Evolutionary conservation across 1,140 invertebrate species (phyloP), one percentile per base, ranked within the genome.

Genomic region (Drosophila rhopaloa): DNA sequence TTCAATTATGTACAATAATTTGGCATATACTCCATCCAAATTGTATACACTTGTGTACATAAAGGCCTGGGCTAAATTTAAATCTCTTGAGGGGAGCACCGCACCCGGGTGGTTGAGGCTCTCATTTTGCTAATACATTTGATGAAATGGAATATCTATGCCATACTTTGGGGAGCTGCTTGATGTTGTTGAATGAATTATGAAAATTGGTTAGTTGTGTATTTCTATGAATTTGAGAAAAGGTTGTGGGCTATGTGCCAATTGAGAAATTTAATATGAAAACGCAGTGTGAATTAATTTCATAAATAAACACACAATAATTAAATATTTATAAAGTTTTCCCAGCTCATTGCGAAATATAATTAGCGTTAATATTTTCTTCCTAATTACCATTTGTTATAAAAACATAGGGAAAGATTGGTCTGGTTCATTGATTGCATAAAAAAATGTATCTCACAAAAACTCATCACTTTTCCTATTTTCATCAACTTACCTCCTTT

Each of bases 1-100:
- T 74, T 88, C 84, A 88, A 84, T 88, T 88, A 88, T 88, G 84
- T 88, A 89, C 70, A 75, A 79, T 88, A 88, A 79, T 74, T 61
- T 62, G 56, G 54, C 51, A 76, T 50, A 60, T 14, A 32, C n/a
- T n/a, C 35, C 35, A 55, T 47, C 46, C 44, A 53, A 9, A 41
- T 13, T 38, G 19, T 44, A 43, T 48, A 29, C 44, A 56, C 38
- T 38, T 40, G 43, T 51, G 53, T 66, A 61, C 41, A 41, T 46
- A 10, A 4, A 32, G 57, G 16, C 24, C 29, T 53, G 47, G 38
- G 58, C 63, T 71, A 79, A 70, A 77, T 61, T 76, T 72, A 72
- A 75, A 62, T 59, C 74, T 61, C 63, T 44, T 46, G 74, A 47
- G 72, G 43, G 55, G 24, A 4, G 24, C 24, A 24, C 19, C 1